phyloP scores from a whole-genome alignment of 2,888 invertebrate species.

The Phortica okadai region DNA sequence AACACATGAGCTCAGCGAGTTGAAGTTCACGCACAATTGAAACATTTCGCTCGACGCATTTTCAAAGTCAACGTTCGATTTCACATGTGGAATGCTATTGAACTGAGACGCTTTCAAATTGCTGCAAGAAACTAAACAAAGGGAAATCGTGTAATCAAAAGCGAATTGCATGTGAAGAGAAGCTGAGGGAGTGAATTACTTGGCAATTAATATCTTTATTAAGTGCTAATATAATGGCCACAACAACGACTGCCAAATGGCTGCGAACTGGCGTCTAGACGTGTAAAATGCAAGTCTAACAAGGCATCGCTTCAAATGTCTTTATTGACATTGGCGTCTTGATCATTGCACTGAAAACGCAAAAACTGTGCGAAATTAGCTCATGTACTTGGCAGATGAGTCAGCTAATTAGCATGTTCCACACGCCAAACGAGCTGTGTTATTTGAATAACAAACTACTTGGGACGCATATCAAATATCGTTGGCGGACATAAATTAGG shows the following conservation, averaged over 20 bases:
- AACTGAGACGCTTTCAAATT: constrained; percentile 7
- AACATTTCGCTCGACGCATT: too few relatives aligned
- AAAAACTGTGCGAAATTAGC: neutral
- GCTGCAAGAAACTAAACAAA: neutral
- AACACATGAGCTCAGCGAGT: too few relatives aligned
- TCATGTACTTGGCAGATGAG: too few relatives aligned
- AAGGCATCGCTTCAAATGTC: neutral
- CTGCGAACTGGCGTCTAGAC: constrained; percentile 10
- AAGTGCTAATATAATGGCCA: constrained; percentile 18
- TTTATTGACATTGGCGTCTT: neutral
- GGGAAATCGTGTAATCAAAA: neutral
- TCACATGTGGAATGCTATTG: too few relatives aligned
- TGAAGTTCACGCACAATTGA: too few relatives aligned
- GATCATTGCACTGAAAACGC: neutral
- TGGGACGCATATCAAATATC: neutral
- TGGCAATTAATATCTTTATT: constrained; percentile 23
- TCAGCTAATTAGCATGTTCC: too few relatives aligned
- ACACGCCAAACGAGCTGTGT: too few relatives aligned
- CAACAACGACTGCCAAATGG: neutral
- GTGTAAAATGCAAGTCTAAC: neutral
- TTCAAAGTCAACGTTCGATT: too few relatives aligned
- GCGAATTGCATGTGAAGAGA: constrained; percentile 2
- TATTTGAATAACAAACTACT: neutral
- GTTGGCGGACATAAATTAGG: constrained; percentile 56
- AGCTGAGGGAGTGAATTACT: neutral